Evolutionary conservation across 2,888 invertebrate species (phyloP).

Genomic region (Auanema freiburgensis): DNA sequence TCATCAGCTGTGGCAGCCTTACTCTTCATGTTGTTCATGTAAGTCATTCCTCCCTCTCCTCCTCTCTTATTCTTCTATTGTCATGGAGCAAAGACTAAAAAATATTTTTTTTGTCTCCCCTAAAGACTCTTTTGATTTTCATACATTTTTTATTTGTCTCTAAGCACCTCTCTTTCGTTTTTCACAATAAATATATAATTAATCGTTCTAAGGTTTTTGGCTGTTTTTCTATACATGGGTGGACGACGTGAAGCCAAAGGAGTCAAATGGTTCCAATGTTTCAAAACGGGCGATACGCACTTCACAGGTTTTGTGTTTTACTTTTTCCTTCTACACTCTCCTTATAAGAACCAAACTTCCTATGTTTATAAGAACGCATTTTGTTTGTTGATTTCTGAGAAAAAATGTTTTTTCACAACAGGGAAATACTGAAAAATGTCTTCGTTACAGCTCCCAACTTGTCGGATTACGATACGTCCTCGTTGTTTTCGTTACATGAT

Average conservation of each 20-base stretch:
- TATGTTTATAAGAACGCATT: neutral
- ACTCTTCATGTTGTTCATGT: conserved; percentile 47
- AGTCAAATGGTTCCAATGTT: conserved; percentile 61
- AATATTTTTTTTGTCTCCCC: no score
- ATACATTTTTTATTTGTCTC: no score
- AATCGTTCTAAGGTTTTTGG: conserved; percentile 31
- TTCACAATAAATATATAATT: no score
- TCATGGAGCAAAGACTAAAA: neutral
- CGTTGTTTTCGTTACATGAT: conserved; percentile 52
- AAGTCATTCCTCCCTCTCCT: conserved; percentile 5
- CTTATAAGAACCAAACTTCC: neutral
- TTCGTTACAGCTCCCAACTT: conserved; percentile 41
- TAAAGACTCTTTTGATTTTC: no score
- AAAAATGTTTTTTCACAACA: neutral
- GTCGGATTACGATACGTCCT: conserved; percentile 36
- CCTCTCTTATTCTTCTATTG: conserved; percentile 5
- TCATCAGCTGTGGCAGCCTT: conserved; percentile 47
- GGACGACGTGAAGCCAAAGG: conserved; percentile 59
- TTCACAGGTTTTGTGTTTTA: conserved; percentile 59
- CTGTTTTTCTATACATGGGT: conserved; percentile 50
- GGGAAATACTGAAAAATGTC: neutral
- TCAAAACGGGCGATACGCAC: conserved; percentile 56
- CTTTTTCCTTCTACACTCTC: neutral
- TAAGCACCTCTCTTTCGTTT: no score
- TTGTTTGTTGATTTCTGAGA: neutral